Evolutionary conservation across 2,113 vertebrate species (phyloP).

Genomic region (Pseudorectes ferrugineus): DNA sequence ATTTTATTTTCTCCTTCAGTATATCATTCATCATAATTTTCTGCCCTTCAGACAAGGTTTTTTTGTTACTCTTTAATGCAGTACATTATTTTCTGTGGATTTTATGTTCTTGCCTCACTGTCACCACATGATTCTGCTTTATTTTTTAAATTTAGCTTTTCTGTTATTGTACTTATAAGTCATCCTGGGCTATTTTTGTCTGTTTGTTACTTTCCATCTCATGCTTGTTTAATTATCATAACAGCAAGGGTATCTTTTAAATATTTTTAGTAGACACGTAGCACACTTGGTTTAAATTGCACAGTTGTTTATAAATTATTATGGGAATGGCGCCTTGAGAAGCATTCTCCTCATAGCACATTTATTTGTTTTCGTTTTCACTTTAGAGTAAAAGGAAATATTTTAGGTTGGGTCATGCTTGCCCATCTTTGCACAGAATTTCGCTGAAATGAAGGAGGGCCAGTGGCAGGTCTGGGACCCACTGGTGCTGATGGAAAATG

Average conservation of each 20-base stretch:
- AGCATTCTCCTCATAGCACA: not conserved
- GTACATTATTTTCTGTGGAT: not conserved
- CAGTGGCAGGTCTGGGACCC: not conserved
- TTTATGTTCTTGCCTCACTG: not conserved
- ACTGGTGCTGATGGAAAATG: not conserved
- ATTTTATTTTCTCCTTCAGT: not conserved
- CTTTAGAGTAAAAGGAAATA: not conserved
- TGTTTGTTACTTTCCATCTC: not conserved
- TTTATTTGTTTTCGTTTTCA: not conserved
- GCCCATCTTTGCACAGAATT: not conserved
- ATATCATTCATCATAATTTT: not conserved
- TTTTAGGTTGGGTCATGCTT: not conserved
- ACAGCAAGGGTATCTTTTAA: not conserved
- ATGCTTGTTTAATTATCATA: not conserved
- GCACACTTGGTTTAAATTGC: not conserved
- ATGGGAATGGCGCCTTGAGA: not conserved
- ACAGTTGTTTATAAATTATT: slow-evolving; percentile 4
- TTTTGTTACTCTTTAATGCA: not conserved
- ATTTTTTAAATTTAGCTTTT: not conserved
- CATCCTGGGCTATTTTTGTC: not conserved
- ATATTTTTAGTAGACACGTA: slow-evolving; percentile 7
- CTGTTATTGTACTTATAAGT: not conserved
- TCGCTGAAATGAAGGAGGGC: not conserved
- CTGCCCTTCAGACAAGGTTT: not conserved
- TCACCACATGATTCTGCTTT: not conserved